Evolutionary conservation across 2,113 vertebrate genomes (phyloP), one percentile per base, ranked within the genome.

Genomic region (Harpagus bidentatus): DNA sequence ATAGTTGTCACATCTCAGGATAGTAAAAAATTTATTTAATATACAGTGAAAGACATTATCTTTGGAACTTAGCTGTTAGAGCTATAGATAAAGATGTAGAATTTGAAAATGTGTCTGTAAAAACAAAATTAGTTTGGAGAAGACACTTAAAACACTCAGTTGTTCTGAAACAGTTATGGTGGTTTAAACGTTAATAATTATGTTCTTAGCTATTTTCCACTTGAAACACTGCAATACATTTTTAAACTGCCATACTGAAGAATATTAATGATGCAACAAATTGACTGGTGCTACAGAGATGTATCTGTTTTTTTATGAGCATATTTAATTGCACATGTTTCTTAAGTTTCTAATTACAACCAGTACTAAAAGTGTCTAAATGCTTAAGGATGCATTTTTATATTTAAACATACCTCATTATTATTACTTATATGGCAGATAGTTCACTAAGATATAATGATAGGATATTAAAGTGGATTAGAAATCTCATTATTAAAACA

Each of bases 291-390:
- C 67, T 98, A 89, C 53, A 92, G 78, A 86, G 87, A 93, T 72
- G 25, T 92, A 96, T 97, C 70, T 97, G 82, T 0, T 85, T 95
- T 97, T 98, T 98, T 95, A 97, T 28, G 21, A 90, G 71, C 53
- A 86, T 97, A 94, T 97, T 98, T 98, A 98, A 97, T 97, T 95
- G 95, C 81, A 97, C 9, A 26, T 95, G 62, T 96, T 97, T 98
- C 90, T 97, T 89, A 96, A 81, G 55, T 97, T 97, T 98, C 95
- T 98, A 98, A 98, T 98, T 98, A 98, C 95, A 98, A 87, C 61
- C 7, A 48, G 53, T 93, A 95, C 76, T 97, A 97, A 97, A 98
- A 97, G 52, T 96, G 86, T 81, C 88, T 93, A 82, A 19, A 50
- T 96, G 78, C 69, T 94, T 95, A 97, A 97, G 83, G 50, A 85